Conservation (phyloP, 2,797 vertebrate genomes). For the Acipenser ruthenus region DNA sequence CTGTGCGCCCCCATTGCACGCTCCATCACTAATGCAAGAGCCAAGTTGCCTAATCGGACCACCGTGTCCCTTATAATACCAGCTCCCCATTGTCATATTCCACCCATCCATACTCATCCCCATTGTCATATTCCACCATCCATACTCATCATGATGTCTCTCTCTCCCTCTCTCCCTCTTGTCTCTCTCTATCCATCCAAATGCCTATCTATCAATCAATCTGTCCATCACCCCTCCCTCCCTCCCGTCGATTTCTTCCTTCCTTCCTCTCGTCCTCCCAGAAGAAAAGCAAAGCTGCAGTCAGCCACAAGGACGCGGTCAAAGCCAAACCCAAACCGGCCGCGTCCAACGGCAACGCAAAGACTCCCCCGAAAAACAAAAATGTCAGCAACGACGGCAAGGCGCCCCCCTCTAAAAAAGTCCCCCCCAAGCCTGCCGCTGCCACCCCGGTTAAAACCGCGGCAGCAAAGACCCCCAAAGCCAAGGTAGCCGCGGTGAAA, state of each 20-base stretch:
- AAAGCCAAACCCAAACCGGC: conserved; percentile 46
- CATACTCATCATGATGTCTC: not conserved
- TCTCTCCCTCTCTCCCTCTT: not conserved
- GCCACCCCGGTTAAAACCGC: conserved; percentile 8
- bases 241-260: not conserved
- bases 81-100: conserved; percentile 38
- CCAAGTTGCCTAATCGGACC: not conserved
- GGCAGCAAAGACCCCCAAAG: conserved; percentile 40
- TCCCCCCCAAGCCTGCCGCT: conserved; percentile 29
- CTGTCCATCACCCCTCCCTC: not conserved
- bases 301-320: conserved; percentile 27
- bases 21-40: not conserved
- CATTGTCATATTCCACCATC: not conserved
- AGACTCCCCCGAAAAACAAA: conserved; percentile 21
- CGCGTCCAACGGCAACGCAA: conserved; percentile 21
- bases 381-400: conserved; percentile 35
- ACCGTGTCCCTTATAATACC: not conserved
- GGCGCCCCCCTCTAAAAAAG: conserved; percentile 6
- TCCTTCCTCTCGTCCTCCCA: conserved; percentile 19
- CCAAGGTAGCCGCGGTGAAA: conserved; percentile 33
- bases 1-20: not conserved
- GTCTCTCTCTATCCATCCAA: not conserved
- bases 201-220: not conserved
- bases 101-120: conserved; percentile 30
- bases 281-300: conserved; percentile 45